Percentiles rank a stretch among this genome's conserved stretches.
phyloP scores from a whole-genome alignment of 2,888 invertebrate genomes.

The Drosophila prostipennis region DNA sequence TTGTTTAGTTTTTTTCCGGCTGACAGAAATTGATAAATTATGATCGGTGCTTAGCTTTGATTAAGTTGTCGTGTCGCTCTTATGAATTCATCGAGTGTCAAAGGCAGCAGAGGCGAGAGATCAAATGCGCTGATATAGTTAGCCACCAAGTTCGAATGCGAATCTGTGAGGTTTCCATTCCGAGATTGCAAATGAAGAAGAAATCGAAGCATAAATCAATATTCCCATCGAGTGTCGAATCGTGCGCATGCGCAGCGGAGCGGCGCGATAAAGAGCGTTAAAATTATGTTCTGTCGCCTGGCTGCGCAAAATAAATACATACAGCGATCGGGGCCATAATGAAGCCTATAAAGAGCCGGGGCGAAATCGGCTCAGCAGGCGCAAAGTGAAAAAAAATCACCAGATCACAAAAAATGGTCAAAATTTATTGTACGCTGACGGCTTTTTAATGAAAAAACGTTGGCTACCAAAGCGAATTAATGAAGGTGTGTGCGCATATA shows the following conservation, averaged over 20 bases:
- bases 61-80: slow-evolving; percentile 63
- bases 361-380: slow-evolving; percentile 60
- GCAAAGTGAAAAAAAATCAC: slow-evolving; percentile 47
- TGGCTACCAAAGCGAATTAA: slow-evolving; percentile 76
- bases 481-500: slow-evolving; percentile 65
- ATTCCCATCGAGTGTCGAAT: slow-evolving; percentile 41
- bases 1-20: slow-evolving; percentile 56
- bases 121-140: slow-evolving; percentile 58
- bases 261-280: slow-evolving; percentile 71
- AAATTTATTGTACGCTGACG: slow-evolving; percentile 79
- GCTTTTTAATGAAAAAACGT: slow-evolving; percentile 79
- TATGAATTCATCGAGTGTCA: slow-evolving; percentile 31
- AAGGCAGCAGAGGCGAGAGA: slow-evolving; percentile 9
- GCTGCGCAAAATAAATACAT: slow-evolving; percentile 68
- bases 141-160: slow-evolving; percentile 12
- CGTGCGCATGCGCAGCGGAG: slow-evolving; percentile 45
- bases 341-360: slow-evolving; percentile 57
- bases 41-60: slow-evolving; percentile 56
- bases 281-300: slow-evolving; percentile 75
- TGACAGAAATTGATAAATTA: slow-evolving; percentile 68
- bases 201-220: slow-evolving; percentile 62
- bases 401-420: slow-evolving; percentile 56
- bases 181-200: slow-evolving; percentile 1
- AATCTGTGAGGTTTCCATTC: slow-evolving; percentile 3
- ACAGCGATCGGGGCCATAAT: slow-evolving; percentile 61